Base-by-base conservation (phyloP, 2,888 invertebrate genomes). In the Dilophus febrilis region DNA sequence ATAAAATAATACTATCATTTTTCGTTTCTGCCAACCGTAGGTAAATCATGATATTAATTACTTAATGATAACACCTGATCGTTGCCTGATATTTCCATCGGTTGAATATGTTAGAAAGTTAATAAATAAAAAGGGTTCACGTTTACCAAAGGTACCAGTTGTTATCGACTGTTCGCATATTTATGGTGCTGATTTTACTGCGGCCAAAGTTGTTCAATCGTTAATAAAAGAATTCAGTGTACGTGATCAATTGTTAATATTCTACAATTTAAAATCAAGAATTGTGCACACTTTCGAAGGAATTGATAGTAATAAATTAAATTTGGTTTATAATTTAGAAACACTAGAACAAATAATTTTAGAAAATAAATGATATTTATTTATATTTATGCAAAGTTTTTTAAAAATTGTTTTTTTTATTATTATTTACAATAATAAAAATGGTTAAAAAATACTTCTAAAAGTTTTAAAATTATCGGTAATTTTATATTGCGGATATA, bases 101-200 rank as follows among this genome's bases (percentile, higher is more conserved):
- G 84, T 86, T 50, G 86, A 87, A 62, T 86, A 88, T 64, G 84
- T 90, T 46, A 71, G 85, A 44, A 79, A 83, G 52, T 69, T 85
- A 44, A 85, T 90, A 44, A 83, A 78, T 45, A 87, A 88, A 62
- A 78, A 77, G 58, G 83, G 84, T 40, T 64, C 69, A 10, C 71
- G 74, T 29, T 71, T 73, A 47, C 72, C 70, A 45, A n/a, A n/a
- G n/a, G 53, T 77, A 47, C 84, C 86, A 5, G 83, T 86, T 35
- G 85, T 87, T 30, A 74, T 87, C 42, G 86, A 88, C 63, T 87
- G 87, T 62, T 77, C 82, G 39, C 84, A 87, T 63, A 83, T 87
- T 53, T 85, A 86, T 63, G 82, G 83, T 46, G 84, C 86, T 4
- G 87, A 88, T 64, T 88, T 76, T 62, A 87, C 86, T 3, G 86